phyloP scores from a whole-genome alignment of 1,140 invertebrate species.

The Nixonia krombeini region DNA sequence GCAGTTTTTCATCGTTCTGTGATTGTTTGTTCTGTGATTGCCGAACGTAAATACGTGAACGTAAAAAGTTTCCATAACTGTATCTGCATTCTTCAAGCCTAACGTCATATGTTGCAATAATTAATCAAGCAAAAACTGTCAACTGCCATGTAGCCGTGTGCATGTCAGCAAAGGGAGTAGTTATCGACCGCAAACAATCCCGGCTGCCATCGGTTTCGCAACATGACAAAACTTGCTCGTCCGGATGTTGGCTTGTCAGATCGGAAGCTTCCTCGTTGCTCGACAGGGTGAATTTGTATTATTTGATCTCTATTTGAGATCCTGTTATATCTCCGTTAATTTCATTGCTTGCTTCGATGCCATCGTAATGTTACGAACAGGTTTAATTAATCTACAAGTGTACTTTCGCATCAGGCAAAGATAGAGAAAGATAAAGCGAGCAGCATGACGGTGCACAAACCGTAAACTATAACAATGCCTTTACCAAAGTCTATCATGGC shows the following conservation, averaged over 20 bases:
- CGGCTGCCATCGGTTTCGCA: constrained; percentile 6
- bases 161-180: constrained; percentile 39
- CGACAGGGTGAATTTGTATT: constrained; percentile 23
- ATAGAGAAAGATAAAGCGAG: too few relatives aligned
- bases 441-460: too few relatives aligned
- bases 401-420: too few relatives aligned
- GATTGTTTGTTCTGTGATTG: too few relatives aligned
- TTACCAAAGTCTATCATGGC: too few relatives aligned
- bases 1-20: too few relatives aligned
- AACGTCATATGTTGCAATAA: constrained; percentile 34
- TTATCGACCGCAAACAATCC: constrained; percentile 54
- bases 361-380: constrained; percentile 8
- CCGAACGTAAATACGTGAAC: too few relatives aligned
- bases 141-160: constrained; percentile 38
- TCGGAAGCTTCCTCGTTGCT: constrained; percentile 17
- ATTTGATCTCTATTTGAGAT: constrained; percentile 37
- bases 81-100: too few relatives aligned
- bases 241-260: constrained; percentile 20
- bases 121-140: constrained; percentile 58
- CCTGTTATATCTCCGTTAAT: constrained; percentile 29
- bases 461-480: too few relatives aligned
- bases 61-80: too few relatives aligned
- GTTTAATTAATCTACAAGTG: constrained; percentile 20
- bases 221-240: constrained; percentile 42
- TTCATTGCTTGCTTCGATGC: constrained; percentile 16